Percentiles rank a stretch among this genome's conserved stretches.
Evolutionary conservation across 1,140 invertebrate species (phyloP).

Genomic region (Camponotus vicinus): DNA sequence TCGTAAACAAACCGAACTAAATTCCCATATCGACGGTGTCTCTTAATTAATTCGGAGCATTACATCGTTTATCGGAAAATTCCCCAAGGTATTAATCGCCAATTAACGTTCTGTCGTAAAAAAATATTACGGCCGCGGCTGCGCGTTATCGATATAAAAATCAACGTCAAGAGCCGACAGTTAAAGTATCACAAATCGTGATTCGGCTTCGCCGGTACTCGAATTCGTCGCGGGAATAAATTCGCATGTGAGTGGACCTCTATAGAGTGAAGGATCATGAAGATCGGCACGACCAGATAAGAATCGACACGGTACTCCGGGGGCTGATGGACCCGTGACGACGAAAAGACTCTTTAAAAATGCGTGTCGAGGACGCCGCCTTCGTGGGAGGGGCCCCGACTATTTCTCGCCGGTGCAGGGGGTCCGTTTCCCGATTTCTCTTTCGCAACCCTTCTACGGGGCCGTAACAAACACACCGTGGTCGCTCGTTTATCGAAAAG

Average conservation of each 20-base stretch:
- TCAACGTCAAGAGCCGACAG: slow-evolving; percentile 31
- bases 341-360: slow-evolving; percentile 80
- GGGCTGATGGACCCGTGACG: slow-evolving; percentile 76
- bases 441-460: slow-evolving; percentile 75
- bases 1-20: slow-evolving; percentile 3
- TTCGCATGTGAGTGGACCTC: slow-evolving; percentile 55
- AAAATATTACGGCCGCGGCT: slow-evolving; percentile 29
- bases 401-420: slow-evolving; percentile 70
- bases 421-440: slow-evolving; percentile 75
- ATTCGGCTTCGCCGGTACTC: slow-evolving; percentile 1
- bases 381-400: slow-evolving; percentile 75
- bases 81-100: slow-evolving; percentile 27
- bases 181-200: slow-evolving; percentile 51
- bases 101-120: slow-evolving; percentile 57
- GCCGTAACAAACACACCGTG: slow-evolving; percentile 21
- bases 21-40: slow-evolving; percentile 1
- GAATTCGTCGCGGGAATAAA: slow-evolving; percentile 63
- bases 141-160: slow-evolving; percentile 46
- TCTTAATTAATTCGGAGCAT: slow-evolving; percentile 50
- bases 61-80: slow-evolving; percentile 45
- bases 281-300: slow-evolving; percentile 74
- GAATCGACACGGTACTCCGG: slow-evolving; percentile 70
- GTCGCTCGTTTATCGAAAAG: slow-evolving; percentile 48
- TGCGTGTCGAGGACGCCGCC: slow-evolving; percentile 81
- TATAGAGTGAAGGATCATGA: slow-evolving; percentile 71